Evolutionary conservation across 2,113 vertebrate species (phyloP).

Genomic region (Okapia johnstoni): DNA sequence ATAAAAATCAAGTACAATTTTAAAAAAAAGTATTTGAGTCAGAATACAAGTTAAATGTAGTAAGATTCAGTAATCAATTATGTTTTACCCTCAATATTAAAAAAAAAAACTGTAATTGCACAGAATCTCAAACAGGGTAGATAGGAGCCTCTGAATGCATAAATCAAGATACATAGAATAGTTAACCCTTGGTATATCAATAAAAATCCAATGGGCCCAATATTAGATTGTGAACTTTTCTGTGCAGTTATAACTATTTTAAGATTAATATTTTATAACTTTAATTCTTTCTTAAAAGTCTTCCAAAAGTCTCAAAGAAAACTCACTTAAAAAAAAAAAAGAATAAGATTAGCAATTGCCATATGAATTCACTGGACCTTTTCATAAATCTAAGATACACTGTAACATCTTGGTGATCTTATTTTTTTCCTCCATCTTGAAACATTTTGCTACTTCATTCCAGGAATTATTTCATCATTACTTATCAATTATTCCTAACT

Average conservation of each 20-base stretch:
- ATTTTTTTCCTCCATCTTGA: background rate
- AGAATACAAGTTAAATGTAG: background rate
- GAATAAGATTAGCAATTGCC: background rate
- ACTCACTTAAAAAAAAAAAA: background rate
- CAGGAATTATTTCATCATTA: background rate
- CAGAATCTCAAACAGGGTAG: background rate
- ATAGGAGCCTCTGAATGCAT: background rate
- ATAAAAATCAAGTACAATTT: background rate
- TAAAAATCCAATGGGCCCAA: background rate
- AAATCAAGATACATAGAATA: background rate
- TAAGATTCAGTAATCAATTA: background rate
- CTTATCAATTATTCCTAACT: background rate
- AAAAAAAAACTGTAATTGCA: background rate
- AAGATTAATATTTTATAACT: background rate
- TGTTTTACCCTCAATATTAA: background rate
- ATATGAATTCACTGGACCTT: background rate
- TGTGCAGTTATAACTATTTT: background rate
- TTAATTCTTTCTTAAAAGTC: background rate
- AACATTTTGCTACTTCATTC: background rate
- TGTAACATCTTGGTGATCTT: background rate
- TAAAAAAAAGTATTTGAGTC: background rate
- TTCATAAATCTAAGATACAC: conserved; percentile 8
- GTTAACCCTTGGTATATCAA: background rate
- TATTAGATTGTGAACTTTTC: background rate
- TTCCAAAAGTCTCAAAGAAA: background rate